Conservation (phyloP, 2,113 vertebrate species). For the Callaeas wilsoni region DNA sequence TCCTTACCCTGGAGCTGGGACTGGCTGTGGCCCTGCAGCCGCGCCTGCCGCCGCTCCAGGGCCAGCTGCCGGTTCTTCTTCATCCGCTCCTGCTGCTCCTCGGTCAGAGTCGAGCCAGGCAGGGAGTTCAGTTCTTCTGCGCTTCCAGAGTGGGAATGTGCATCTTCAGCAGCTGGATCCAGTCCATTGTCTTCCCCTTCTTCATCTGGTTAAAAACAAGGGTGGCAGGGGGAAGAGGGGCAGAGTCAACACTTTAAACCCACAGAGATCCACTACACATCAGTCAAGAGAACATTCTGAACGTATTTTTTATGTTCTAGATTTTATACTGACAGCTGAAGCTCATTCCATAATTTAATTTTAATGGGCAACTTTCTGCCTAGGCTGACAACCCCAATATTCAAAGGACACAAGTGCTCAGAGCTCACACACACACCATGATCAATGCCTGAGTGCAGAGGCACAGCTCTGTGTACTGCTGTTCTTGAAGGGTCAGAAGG, state of each 20-base stretch:
- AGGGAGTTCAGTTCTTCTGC: background rate
- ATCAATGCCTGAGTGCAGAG: background rate
- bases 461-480: background rate
- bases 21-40: conserved; percentile 71
- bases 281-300: background rate
- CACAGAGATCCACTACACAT: no score
- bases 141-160: background rate
- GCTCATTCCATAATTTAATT: background rate
- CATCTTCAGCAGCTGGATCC: conserved; percentile 20
- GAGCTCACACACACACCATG: background rate
- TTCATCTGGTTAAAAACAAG: conserved; percentile 9
- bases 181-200: background rate
- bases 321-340: background rate
- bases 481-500: background rate
- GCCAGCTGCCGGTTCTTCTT: conserved; percentile 83
- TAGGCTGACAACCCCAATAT: background rate
- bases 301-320: background rate
- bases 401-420: background rate
- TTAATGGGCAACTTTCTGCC: background rate
- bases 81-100: conserved; percentile 84
- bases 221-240: background rate
- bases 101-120: conserved; percentile 70
- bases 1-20: background rate
- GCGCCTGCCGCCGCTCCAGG: conserved; percentile 81
- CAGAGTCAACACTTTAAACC: background rate